Percentiles rank a stretch among this genome's conserved stretches.
phyloP scores from a whole-genome alignment of 2,888 invertebrate species.

The Stenodera caucasica region DNA sequence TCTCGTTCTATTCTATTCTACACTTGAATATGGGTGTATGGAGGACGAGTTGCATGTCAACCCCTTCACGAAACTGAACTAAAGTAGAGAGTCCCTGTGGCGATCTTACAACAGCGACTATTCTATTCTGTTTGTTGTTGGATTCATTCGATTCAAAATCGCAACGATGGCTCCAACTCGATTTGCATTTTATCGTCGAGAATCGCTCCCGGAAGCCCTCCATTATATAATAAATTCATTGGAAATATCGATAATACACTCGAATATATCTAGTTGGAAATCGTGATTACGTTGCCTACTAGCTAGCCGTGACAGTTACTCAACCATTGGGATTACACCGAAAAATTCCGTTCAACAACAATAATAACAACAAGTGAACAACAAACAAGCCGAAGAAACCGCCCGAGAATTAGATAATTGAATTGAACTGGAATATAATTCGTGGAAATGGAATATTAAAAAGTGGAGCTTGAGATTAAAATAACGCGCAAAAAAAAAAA shows the following conservation, averaged over 20 bases:
- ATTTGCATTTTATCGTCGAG: constrained; percentile 19
- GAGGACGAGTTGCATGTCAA: constrained; percentile 7
- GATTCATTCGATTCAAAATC: constrained; percentile 3
- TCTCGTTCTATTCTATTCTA: constrained; percentile 9
- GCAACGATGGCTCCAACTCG: constrained; percentile 25
- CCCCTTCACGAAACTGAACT: background rate
- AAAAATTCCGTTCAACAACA: constrained; percentile 7
- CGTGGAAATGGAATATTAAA: constrained; percentile 12
- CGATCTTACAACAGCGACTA: background rate
- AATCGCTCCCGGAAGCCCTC: constrained; percentile 18
- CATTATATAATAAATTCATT: constrained; percentile 25
- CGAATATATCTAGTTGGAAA: background rate
- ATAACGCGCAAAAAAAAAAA: background rate
- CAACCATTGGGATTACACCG: constrained; percentile 6
- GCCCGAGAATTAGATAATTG: constrained; percentile 11
- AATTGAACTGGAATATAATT: constrained; percentile 11
- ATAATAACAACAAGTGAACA: background rate
- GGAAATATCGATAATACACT: constrained; percentile 11
- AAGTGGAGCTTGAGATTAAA: constrained; percentile 3
- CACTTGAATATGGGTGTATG: too few species aligned
- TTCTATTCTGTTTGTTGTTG: constrained; percentile 14
- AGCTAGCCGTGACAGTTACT: background rate
- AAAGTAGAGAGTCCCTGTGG: background rate
- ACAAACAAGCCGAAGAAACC: constrained; percentile 8
- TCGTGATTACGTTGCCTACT: background rate